These are phyloP conservation scores for Portevinia maculata DNA, from an alignment of 2,888 invertebrate genomes.

Conservation along the genomic window DNA sequence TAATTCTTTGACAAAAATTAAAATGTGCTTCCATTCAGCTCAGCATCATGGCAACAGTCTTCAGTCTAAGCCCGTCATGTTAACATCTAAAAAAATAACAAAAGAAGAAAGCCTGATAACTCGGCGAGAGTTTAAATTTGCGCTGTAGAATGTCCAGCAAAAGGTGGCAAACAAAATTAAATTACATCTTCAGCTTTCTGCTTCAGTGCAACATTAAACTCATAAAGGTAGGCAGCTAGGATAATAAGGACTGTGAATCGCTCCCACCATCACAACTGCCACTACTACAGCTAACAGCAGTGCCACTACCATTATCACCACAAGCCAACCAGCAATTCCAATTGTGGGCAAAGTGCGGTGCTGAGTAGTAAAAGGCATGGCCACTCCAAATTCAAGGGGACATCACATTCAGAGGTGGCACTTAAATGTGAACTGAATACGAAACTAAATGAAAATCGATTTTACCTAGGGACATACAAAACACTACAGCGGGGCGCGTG, in stretches of 20 bases:
- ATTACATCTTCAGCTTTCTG: conserved; percentile 35
- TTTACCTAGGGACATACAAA: conserved; percentile 46
- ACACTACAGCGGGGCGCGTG: conserved; percentile 8
- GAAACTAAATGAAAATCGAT: conserved; percentile 72
- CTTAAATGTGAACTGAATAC: conserved; percentile 63
- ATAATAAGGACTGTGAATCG: conserved; percentile 32
- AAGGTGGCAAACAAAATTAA: conserved; percentile 49
- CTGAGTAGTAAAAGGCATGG: conserved; percentile 60
- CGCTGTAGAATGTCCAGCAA: conserved; percentile 28
- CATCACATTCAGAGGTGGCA: conserved; percentile 61
- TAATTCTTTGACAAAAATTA: not conserved
- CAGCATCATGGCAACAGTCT: not conserved
- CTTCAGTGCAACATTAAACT: conserved; percentile 66
- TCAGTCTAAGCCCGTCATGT: conserved; percentile 8
- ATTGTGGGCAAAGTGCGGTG: conserved; percentile 42
- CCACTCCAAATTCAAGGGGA: conserved; percentile 69
- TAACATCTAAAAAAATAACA: not conserved
- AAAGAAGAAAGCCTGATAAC: conserved; percentile 14
- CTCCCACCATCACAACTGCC: conserved; percentile 31
- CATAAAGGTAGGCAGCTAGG: conserved; percentile 57
- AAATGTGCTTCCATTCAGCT: conserved; percentile 30
- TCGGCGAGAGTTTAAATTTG: conserved; percentile 31
- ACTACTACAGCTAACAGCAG: conserved; percentile 16
- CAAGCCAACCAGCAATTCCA: conserved; percentile 47
- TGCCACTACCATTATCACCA: conserved; percentile 27